A percentile compares a stretch with the other conserved stretches of the same genome.
Evolutionary conservation across 2,888 invertebrate species (phyloP).

Genomic region (Phengaris alcon): DNA sequence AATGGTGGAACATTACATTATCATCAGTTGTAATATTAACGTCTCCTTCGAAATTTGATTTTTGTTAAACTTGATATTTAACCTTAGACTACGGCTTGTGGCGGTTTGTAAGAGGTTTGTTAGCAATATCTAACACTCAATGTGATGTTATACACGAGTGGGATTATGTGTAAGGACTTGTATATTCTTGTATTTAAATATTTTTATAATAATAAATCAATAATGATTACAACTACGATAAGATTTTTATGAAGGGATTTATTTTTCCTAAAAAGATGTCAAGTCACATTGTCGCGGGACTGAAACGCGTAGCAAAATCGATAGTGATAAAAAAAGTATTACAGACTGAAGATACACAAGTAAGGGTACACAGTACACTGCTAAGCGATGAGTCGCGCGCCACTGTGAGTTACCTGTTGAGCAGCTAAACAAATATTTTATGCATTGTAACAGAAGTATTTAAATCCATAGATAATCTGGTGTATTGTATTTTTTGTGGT

Average conservation of each 20-base stretch:
- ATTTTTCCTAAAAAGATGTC: neutral
- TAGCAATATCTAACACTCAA: conserved; percentile 21
- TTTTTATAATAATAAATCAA: conserved; percentile 16
- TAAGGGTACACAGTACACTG: neutral
- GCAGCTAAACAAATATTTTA: conserved; percentile 11
- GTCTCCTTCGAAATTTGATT: neutral
- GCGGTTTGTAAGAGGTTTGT: conserved; percentile 9
- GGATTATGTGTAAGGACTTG: conserved; percentile 24
- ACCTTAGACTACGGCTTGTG: neutral
- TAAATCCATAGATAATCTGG: conserved; percentile 23
- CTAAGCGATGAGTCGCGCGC: neutral
- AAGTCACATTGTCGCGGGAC: neutral
- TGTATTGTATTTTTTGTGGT: neutral
- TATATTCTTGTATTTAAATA: conserved; percentile 27
- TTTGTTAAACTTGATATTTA: neutral
- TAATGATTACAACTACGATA: conserved; percentile 10
- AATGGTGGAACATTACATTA: neutral
- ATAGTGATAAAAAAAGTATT: neutral
- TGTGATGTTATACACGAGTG: conserved; percentile 20
- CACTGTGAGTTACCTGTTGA: neutral
- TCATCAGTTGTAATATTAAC: neutral
- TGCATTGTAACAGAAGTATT: conserved; percentile 20
- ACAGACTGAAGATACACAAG: conserved; percentile 1
- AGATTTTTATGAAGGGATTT: conserved; percentile 18
- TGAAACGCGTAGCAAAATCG: neutral